Conservation (phyloP, 2,888 invertebrate genomes). For the Plemyria rubiginata region DNA sequence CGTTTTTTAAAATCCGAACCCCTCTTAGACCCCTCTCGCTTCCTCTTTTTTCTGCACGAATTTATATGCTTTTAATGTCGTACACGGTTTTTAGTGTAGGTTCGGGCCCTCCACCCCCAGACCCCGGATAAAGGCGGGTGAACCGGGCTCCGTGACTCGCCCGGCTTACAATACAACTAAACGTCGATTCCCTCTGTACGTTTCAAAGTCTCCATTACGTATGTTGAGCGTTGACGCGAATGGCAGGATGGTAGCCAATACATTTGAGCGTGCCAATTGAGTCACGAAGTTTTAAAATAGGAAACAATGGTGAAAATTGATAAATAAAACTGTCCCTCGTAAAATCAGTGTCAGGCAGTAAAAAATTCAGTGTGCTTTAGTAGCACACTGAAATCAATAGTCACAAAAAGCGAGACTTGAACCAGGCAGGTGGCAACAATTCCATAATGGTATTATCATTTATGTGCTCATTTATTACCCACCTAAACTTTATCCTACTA, state of each 20-base stretch:
- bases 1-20: conserved; percentile 33
- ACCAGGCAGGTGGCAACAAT: conserved; percentile 25
- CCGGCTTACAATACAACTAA: conserved; percentile 34
- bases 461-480: background rate
- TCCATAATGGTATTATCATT: background rate
- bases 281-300: conserved; percentile 41
- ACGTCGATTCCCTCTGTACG: conserved; percentile 30
- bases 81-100: conserved; percentile 11
- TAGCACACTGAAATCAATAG: conserved; percentile 13
- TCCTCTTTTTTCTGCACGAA: conserved; percentile 39
- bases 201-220: conserved; percentile 35
- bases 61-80: conserved; percentile 40
- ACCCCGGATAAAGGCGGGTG: conserved; percentile 40
- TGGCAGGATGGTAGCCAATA: conserved; percentile 43
- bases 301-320: conserved; percentile 41
- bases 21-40: conserved; percentile 29
- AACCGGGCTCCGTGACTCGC: conserved; percentile 39
- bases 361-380: no score
- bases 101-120: conserved; percentile 56
- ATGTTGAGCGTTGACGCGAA: conserved; percentile 38
- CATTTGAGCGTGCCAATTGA: conserved; percentile 43
- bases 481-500: background rate
- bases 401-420: conserved; percentile 17
- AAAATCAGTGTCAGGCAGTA: conserved; percentile 29
- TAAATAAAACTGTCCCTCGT: conserved; percentile 33